Conservation (phyloP, 2,113 vertebrate genomes). For the Austrofundulus limnaeus region DNA sequence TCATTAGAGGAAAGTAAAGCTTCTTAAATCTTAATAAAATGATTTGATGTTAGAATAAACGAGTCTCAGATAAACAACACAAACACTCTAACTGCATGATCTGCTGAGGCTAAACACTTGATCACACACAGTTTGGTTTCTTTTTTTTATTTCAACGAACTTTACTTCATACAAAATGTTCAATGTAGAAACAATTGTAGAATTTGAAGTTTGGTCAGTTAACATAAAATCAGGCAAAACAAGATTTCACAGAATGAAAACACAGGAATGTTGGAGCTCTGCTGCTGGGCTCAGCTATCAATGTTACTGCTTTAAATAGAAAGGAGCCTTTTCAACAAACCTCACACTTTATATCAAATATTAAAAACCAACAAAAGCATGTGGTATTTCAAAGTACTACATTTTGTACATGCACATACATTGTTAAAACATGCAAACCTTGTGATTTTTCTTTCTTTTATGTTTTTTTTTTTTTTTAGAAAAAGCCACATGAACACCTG, state of each 20-base stretch:
- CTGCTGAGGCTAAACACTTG: too few relatives aligned
- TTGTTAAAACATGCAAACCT: constrained; percentile 92
- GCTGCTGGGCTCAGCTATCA: constrained; percentile 76
- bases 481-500: constrained; percentile 84
- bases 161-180: constrained; percentile 97
- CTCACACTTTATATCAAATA: constrained; percentile 93
- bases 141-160: constrained; percentile 91
- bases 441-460: constrained; percentile 38
- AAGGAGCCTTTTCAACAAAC: constrained; percentile 86
- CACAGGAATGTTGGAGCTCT: constrained; percentile 75
- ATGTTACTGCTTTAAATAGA: constrained; percentile 84
- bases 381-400: constrained; percentile 96
- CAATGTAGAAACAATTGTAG: constrained; percentile 96
- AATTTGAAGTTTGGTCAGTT: constrained; percentile 91
- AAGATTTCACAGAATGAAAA: constrained; percentile 85
- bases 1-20: too few relatives aligned
- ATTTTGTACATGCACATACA: constrained; percentile 91
- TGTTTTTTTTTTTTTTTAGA: constrained; percentile 67
- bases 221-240: constrained; percentile 88
- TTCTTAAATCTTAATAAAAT: too few relatives aligned
- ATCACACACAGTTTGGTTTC: constrained; percentile 18
- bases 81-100: too few relatives aligned
- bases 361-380: constrained; percentile 90
- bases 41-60: too few relatives aligned
- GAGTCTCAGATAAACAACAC: too few relatives aligned